phyloP scores from a whole-genome alignment of 1,140 invertebrate genomes.

The Brachionus plicatilis region DNA sequence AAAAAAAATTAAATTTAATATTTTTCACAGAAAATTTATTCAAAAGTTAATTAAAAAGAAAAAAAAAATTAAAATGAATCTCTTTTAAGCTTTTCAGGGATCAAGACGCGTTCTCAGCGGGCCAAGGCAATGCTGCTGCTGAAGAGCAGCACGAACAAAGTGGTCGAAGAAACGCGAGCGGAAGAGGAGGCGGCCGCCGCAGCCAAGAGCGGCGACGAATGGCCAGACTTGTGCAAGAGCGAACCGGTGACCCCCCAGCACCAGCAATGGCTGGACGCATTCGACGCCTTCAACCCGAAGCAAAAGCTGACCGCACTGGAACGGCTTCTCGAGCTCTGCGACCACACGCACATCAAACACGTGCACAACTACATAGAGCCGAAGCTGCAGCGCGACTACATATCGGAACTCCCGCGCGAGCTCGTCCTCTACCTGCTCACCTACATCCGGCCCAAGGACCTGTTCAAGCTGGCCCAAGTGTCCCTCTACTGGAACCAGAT shows the following conservation, averaged over 20 bases:
- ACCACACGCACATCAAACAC: constrained; percentile 32
- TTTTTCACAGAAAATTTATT: too few relatives aligned
- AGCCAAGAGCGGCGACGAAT: neutral
- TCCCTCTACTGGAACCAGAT: constrained; percentile 28
- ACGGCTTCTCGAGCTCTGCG: neutral
- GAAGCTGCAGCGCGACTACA: constrained; percentile 31
- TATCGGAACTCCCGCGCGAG: constrained; percentile 18
- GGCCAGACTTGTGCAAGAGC: neutral
- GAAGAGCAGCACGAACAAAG: neutral
- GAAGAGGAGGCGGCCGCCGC: neutral
- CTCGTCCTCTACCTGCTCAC: neutral
- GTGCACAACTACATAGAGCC: constrained; percentile 38
- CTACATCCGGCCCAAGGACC: constrained; percentile 26
- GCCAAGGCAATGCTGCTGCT: neutral
- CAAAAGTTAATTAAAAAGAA: too few relatives aligned
- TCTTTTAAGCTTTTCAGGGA: neutral
- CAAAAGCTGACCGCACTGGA: constrained; percentile 12
- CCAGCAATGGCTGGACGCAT: neutral
- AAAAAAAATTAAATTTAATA: too few relatives aligned
- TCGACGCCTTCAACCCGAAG: neutral
- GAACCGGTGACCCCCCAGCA: neutral
- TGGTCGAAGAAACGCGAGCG: neutral
- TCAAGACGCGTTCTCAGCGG: neutral
- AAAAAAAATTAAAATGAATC: neutral
- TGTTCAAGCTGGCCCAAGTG: constrained; percentile 28